Conservation (phyloP, 2,888 invertebrate genomes). For the Drosophila affinis region DNA sequence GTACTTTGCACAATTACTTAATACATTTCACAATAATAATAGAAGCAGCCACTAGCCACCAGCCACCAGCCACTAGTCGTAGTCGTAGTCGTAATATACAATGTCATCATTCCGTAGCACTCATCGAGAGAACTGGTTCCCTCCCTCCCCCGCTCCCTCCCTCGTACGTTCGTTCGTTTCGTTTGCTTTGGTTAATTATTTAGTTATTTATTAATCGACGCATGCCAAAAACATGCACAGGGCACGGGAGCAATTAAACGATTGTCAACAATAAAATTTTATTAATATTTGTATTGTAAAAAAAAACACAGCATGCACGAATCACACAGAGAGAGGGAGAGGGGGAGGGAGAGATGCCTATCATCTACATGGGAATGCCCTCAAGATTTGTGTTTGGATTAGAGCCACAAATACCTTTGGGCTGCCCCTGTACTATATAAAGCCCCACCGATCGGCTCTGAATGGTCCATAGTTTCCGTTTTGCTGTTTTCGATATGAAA, state of each 20-base stretch:
- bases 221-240: conserved; percentile 35
- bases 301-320: not conserved
- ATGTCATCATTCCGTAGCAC: conserved; percentile 24
- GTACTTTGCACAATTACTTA: conserved; percentile 32
- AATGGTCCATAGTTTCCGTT: conserved; percentile 2
- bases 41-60: not conserved
- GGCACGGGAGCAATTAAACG: conserved; percentile 57
- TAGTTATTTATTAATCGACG: conserved; percentile 37
- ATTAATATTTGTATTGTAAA: conserved; percentile 33
- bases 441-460: not conserved
- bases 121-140: conserved; percentile 18
- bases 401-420: not conserved
- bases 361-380: not conserved
- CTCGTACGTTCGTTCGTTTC: not conserved
- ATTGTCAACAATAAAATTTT: conserved; percentile 64
- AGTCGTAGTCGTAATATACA: not conserved
- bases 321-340: too few relatives aligned
- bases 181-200: conserved; percentile 24
- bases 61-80: too few relatives aligned
- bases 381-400: not conserved
- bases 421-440: conserved; percentile 4
- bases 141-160: too few relatives aligned
- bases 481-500: conserved; percentile 13
- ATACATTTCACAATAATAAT: conserved; percentile 21
- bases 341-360: not conserved